These are phyloP conservation scores for Prunella fulvescens DNA, from an alignment of 2,113 vertebrate species.

Conservation along the genomic window DNA sequence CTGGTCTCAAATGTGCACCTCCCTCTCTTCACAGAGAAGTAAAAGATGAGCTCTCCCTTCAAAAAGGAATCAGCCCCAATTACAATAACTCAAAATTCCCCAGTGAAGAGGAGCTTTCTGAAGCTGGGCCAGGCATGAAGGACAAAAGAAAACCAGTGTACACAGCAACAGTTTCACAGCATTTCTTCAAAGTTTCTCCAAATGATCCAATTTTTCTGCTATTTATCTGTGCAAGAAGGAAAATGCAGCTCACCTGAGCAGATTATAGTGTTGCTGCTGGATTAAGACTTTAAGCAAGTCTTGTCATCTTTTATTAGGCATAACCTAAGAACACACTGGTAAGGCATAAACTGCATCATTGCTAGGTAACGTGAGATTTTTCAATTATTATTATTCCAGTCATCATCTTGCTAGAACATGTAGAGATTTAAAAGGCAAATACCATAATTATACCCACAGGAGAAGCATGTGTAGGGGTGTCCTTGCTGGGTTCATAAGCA, in stretches of 20 bases:
- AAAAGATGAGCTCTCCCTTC: background rate
- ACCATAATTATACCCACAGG: constrained; percentile 13
- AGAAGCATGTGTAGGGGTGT: background rate
- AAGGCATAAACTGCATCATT: constrained; percentile 5
- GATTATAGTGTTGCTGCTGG: background rate
- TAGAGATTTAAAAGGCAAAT: constrained; percentile 42
- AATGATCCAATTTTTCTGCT: background rate
- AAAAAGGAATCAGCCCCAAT: background rate
- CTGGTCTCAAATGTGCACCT: background rate
- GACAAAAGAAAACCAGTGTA: background rate
- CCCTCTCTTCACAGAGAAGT: background rate
- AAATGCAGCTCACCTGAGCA: constrained; percentile 15
- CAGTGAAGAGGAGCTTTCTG: background rate
- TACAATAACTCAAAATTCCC: background rate
- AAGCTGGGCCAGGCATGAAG: background rate
- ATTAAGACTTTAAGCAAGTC: constrained; percentile 40
- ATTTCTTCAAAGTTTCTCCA: background rate
- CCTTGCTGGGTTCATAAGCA: background rate
- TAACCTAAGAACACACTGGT: background rate
- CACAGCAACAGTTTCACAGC: background rate
- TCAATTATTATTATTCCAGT: constrained; percentile 33
- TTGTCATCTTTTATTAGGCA: constrained; percentile 33
- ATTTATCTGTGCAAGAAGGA: constrained; percentile 4
- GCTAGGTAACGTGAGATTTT: constrained; percentile 31
- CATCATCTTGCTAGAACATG: background rate